Evolutionary conservation across 2,888 invertebrate species (phyloP).

Genomic region (Zelleria hepariella): DNA sequence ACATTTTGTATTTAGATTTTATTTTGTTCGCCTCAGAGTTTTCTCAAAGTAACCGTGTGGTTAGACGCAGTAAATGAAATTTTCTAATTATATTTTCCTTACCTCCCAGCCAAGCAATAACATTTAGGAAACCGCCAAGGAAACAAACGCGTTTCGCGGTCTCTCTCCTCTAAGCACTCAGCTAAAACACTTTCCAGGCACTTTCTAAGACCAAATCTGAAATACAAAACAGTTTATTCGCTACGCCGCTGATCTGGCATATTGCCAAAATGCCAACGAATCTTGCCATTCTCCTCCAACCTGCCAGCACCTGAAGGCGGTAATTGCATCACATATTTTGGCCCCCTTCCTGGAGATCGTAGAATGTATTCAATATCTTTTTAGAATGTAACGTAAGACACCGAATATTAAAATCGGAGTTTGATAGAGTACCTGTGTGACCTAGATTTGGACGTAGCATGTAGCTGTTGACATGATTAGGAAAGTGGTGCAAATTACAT

Average conservation of each 20-base stretch:
- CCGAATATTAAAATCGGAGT: background rate
- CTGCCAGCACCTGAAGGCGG: constrained; percentile 31
- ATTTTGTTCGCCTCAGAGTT: background rate
- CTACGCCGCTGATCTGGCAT: background rate
- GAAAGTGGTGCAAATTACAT: too few relatives aligned
- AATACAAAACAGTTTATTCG: constrained; percentile 11
- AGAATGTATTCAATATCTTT: constrained; percentile 6
- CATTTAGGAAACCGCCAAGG: background rate
- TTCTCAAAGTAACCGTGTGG: background rate
- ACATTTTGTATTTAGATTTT: too few relatives aligned
- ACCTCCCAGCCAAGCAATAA: background rate
- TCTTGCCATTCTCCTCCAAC: constrained; percentile 4
- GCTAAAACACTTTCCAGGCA: background rate
- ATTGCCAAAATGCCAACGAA: constrained; percentile 8
- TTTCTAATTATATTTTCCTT: background rate
- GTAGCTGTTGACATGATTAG: too few relatives aligned
- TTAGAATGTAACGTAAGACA: background rate
- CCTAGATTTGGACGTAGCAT: too few relatives aligned
- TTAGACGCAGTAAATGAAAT: background rate
- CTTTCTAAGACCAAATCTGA: constrained; percentile 1
- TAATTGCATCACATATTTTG: constrained; percentile 34
- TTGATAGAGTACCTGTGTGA: too few relatives aligned
- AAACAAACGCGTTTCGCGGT: background rate
- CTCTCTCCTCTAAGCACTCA: background rate
- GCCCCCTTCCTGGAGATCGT: constrained; percentile 13